Conservation (phyloP, 2,888 invertebrate genomes). For the Chalcosyrphus nemorum region DNA sequence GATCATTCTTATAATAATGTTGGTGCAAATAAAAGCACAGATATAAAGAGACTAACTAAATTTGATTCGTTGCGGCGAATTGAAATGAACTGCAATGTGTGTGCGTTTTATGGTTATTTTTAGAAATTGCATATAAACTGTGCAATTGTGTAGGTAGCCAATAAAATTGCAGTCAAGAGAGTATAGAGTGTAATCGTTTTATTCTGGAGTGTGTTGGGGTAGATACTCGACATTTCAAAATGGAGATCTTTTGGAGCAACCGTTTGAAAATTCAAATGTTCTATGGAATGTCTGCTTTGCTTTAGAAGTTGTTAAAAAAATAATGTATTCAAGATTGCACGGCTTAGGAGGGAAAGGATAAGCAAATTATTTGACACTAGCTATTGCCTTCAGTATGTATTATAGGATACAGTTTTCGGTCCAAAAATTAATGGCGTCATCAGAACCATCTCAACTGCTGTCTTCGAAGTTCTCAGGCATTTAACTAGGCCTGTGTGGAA, state of each 20-base stretch:
- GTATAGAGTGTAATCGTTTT: neutral
- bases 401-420: too few relatives aligned
- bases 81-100: conserved; percentile 32
- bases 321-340: too few relatives aligned
- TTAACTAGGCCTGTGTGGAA: too few relatives aligned
- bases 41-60: neutral
- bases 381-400: too few relatives aligned
- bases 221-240: neutral
- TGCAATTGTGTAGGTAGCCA: conserved; percentile 56
- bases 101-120: conserved; percentile 32
- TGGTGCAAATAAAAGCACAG: conserved; percentile 18
- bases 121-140: neutral
- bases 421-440: too few relatives aligned
- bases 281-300: too few relatives aligned
- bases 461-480: too few relatives aligned
- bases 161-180: conserved; percentile 31
- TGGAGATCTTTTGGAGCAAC: neutral
- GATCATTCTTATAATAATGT: conserved; percentile 18
- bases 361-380: too few relatives aligned
- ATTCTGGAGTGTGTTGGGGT: neutral
- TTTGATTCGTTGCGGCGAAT: conserved; percentile 69
- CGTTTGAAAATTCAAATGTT: neutral
- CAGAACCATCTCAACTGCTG: too few relatives aligned
- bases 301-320: too few relatives aligned
- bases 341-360: too few relatives aligned